A percentile compares a stretch with the other conserved stretches of the same genome.
Conservation (phyloP, 2,113 vertebrate genomes). For the Athene noctua region DNA sequence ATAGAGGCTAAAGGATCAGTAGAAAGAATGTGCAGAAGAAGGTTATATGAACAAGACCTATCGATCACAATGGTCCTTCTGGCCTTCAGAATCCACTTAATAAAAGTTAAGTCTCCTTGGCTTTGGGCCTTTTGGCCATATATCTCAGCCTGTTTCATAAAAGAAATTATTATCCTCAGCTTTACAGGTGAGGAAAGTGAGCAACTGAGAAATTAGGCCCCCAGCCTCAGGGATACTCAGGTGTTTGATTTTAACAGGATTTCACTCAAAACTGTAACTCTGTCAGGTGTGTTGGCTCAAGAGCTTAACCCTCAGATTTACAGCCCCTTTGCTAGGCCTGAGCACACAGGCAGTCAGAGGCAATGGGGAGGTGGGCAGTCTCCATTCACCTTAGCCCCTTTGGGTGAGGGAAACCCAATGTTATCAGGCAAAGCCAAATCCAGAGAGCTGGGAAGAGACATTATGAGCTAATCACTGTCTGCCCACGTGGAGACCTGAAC, state of each 20-base stretch:
- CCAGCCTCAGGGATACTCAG: neutral
- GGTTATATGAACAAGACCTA: neutral
- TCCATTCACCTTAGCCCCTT: neutral
- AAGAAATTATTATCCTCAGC: slow-evolving; percentile 5
- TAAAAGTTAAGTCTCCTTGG: slow-evolving; percentile 10
- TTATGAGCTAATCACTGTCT: rapidly evolving
- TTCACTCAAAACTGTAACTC: neutral
- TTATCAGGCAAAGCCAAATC: neutral
- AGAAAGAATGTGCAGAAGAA: neutral
- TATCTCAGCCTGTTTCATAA: neutral
- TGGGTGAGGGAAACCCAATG: rapidly evolving
- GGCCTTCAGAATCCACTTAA: slow-evolving; percentile 34
- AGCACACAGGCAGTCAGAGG: neutral
- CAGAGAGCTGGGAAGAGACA: neutral
- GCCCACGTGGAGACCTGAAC: neutral
- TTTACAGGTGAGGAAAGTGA: slow-evolving; percentile 1
- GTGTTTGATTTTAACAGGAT: slow-evolving; percentile 8
- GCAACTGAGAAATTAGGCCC: neutral
- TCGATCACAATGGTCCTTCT: neutral
- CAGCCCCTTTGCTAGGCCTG: neutral
- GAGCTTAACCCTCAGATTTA: slow-evolving; percentile 5
- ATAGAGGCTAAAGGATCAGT: neutral
- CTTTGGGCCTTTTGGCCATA: neutral
- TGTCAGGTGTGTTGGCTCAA: neutral
- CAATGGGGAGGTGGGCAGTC: neutral